These are phyloP conservation scores for Azemiops feae DNA, from an alignment of 2,113 vertebrate species.

Conservation along the genomic window DNA sequence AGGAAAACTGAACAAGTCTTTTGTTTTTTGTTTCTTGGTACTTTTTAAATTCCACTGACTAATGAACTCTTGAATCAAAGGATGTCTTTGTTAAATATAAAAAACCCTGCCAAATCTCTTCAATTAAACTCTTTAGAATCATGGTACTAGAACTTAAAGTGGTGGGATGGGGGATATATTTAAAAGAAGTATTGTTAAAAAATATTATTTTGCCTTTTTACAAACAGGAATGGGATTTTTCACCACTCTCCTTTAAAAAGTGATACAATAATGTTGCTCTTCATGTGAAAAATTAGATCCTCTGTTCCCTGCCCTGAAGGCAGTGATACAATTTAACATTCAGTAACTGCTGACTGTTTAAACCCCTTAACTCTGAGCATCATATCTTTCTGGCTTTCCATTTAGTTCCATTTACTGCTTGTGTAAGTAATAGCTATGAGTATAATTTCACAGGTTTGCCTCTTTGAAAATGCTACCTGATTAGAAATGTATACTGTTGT, in stretches of 20 bases:
- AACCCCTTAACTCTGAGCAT: background rate
- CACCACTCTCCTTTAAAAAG: background rate
- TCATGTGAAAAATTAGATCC: background rate
- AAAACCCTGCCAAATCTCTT: constrained; percentile 9
- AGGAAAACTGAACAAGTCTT: constrained; percentile 19
- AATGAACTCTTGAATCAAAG: constrained; percentile 31
- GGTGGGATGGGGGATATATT: background rate
- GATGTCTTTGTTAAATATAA: constrained; percentile 24
- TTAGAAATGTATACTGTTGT: background rate
- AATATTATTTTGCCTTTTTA: background rate
- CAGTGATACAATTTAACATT: background rate
- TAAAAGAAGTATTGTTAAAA: background rate
- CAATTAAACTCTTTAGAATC: constrained; percentile 5
- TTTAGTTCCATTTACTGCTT: background rate
- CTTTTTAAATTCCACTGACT: constrained; percentile 14
- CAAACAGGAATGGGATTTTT: background rate
- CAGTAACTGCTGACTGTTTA: background rate
- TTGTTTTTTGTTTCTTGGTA: constrained; percentile 17
- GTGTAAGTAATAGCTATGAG: background rate
- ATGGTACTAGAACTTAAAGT: background rate
- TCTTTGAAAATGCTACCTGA: background rate
- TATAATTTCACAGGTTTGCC: background rate
- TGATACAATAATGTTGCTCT: background rate
- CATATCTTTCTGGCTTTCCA: background rate
- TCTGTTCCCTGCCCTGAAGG: background rate